Evolutionary conservation across 2,113 vertebrate species (phyloP).

Genomic region (Ceyx margarethae): DNA sequence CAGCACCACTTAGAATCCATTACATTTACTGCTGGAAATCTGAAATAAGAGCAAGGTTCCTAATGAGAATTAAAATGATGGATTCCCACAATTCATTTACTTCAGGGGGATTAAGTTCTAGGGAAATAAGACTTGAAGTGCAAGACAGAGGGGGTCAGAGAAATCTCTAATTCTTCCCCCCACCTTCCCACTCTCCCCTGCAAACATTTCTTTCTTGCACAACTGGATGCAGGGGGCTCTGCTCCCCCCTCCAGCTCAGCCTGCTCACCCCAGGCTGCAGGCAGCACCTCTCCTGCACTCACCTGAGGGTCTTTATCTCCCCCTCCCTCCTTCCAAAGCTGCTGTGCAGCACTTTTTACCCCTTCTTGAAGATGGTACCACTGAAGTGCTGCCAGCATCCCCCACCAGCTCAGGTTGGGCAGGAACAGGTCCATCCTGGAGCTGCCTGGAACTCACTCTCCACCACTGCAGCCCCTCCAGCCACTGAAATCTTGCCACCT

Average conservation of each 20-base stretch:
- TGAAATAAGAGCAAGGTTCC: not conserved
- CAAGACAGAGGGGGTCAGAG: not conserved
- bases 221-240: not conserved
- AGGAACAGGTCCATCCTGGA: not conserved
- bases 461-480: not conserved
- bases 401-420: not conserved
- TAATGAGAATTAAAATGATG: not conserved
- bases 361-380: not conserved
- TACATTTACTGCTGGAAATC: not conserved
- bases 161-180: not conserved
- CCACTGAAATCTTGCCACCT: not conserved
- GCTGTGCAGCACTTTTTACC: not conserved
- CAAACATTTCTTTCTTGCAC: not conserved
- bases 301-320: not conserved
- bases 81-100: not conserved
- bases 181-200: not conserved
- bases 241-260: not conserved
- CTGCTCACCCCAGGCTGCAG: fast-evolving
- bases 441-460: not conserved
- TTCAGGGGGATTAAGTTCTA: not conserved
- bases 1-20: not conserved
- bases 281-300: not conserved
- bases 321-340: not conserved
- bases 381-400: not conserved
- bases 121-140: not conserved